These are phyloP conservation scores for Allenopithecus nigroviridis DNA, from an alignment of 2,797 vertebrate species.

Conservation along the genomic window DNA sequence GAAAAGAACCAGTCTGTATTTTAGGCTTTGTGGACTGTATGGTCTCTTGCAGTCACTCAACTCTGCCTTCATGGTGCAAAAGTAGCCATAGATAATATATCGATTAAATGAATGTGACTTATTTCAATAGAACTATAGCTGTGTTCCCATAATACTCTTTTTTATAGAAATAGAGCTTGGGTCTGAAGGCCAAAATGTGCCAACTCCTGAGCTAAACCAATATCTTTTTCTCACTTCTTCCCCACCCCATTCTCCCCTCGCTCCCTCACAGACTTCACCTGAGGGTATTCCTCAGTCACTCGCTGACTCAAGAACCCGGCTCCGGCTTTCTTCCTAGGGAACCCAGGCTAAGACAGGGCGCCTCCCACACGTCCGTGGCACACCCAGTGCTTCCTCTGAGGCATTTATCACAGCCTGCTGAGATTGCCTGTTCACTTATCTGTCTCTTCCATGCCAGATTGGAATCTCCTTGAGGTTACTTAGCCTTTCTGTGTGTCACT, in stretches of 20 bases:
- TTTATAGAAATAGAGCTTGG: background rate
- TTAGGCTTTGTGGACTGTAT: background rate
- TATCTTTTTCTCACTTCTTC: background rate
- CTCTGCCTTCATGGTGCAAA: background rate
- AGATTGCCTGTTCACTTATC: background rate
- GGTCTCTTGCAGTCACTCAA: background rate
- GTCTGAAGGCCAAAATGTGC: background rate
- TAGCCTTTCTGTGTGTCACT: conserved; percentile 11
- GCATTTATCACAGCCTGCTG: background rate
- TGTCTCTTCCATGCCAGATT: conserved; percentile 34
- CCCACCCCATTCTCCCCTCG: background rate
- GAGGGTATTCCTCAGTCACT: background rate
- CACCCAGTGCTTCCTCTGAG: background rate
- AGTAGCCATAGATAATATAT: background rate
- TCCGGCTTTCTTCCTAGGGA: background rate
- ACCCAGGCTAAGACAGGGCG: background rate
- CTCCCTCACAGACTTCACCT: background rate
- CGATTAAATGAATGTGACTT: background rate
- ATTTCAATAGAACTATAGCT: background rate
- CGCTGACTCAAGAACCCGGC: background rate
- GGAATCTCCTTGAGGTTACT: conserved; percentile 14
- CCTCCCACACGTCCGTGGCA: fast-evolving
- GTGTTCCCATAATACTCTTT: background rate
- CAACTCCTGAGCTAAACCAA: background rate
- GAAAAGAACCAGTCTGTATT: background rate